Evolutionary conservation across 2,113 vertebrate species (phyloP).

Genomic region (Amphiprion percula): DNA sequence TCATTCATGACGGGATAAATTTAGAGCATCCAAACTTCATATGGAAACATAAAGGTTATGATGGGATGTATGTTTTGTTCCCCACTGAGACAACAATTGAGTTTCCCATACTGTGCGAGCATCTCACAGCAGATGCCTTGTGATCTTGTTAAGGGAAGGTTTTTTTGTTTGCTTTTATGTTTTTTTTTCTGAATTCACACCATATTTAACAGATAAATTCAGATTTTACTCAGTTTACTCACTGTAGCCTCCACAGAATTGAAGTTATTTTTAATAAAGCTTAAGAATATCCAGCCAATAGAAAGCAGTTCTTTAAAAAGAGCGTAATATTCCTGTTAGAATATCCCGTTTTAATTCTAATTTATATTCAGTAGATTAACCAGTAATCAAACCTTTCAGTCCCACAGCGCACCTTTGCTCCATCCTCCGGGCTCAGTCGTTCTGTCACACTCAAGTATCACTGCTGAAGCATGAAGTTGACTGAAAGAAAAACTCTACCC

Average conservation of each 20-base stretch:
- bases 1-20: slow-evolving; percentile 50
- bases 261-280: not conserved
- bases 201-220: not conserved
- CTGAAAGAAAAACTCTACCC: slow-evolving; percentile 10
- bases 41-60: slow-evolving; percentile 30
- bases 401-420: slow-evolving; percentile 22
- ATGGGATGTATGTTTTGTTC: slow-evolving; percentile 27
- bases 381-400: slow-evolving; percentile 39
- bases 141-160: not conserved
- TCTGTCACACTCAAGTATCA: slow-evolving; percentile 20
- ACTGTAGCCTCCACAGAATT: not conserved
- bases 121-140: not conserved
- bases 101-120: slow-evolving; percentile 8
- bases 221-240: slow-evolving; percentile 9
- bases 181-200: slow-evolving; percentile 9
- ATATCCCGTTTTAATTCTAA: slow-evolving; percentile 37
- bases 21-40: slow-evolving; percentile 34
- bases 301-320: not conserved
- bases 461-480: slow-evolving; percentile 8
- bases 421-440: slow-evolving; percentile 24
- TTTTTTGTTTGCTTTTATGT: not conserved
- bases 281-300: not conserved
- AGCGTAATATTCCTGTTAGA: slow-evolving; percentile 4
- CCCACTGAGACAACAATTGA: slow-evolving; percentile 28
- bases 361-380: slow-evolving; percentile 52